Evolutionary conservation across 2,113 vertebrate species (phyloP).

Genomic region (Felis chaus): DNA sequence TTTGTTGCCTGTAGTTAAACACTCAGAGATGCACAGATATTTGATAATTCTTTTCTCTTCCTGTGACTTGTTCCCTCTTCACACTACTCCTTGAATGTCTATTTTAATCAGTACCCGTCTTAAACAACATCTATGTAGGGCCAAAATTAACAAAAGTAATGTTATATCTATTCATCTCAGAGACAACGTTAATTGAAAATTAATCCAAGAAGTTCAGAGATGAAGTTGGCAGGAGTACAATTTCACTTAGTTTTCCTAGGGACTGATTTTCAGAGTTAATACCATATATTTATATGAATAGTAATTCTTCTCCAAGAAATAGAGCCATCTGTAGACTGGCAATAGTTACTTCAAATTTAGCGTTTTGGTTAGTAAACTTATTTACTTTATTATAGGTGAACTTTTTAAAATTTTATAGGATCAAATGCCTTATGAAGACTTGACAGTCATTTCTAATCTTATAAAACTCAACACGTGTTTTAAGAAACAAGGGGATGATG

Average conservation of each 20-base stretch:
- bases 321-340: background rate
- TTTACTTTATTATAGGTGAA: background rate
- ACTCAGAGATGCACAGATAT: background rate
- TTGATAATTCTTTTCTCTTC: background rate
- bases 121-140: background rate
- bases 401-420: background rate
- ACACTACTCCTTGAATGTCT: background rate
- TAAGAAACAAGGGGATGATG: background rate
- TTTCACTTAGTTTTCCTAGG: background rate
- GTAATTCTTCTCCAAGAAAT: background rate
- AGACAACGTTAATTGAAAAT: slow-evolving; percentile 3
- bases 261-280: background rate
- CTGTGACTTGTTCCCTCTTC: background rate
- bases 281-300: background rate
- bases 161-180: background rate
- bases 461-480: background rate
- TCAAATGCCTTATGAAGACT: background rate
- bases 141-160: background rate
- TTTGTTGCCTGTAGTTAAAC: background rate
- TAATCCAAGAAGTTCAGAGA: background rate
- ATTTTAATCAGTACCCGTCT: slow-evolving; percentile 11
- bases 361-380: background rate
- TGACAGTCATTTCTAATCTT: background rate
- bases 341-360: background rate
- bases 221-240: background rate